Base-by-base conservation (phyloP, 2,888 invertebrate species). In the Pammene fasciana region DNA sequence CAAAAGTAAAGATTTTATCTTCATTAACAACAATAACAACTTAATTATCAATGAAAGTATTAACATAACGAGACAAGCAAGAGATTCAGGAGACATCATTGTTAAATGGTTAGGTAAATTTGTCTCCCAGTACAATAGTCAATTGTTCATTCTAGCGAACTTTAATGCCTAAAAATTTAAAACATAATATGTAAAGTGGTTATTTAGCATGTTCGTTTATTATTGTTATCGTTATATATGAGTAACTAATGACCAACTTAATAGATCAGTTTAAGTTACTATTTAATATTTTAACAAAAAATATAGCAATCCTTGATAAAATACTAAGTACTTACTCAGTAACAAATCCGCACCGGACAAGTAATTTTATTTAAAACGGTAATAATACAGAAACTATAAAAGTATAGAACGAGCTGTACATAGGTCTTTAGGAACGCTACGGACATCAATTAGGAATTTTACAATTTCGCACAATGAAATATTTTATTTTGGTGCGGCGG, bases 41-140 rank as follows among this genome's bases (percentile, higher is more conserved):
- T 9, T 13, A 8, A 59, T 38, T 54, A 41, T 48, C n/a, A 36
- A 57, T 43, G 26, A n/a, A 46, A 26, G 59, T n/a, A 14, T 57
- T 48, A 16, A 43, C 13, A 57, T 38, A 43, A 57, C 43, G 43
- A 59, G 59, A 56, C 56, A 56, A 34, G 48, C 56, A 16, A 56
- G 16, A 43, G 26, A 41, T 65, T 50, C 67, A 56, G 64, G 45
- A 60, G 73, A 72, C 71, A 61, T 72, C 71, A 70, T 71, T 70
- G 73, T 72, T 73, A 38, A 38, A 38, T 38, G 38, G 38, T 38
- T 38, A 9, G 38, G 38, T 38, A 71, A 70, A 65, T 67, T 54
- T 62, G 54, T 54, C 59, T 62, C 26, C 52, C 34, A 52, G 16
- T 16, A 66, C 68, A 71, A 68, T 71, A 45, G 61, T 62, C 45